Evolutionary conservation across 1,140 invertebrate genomes (phyloP).

Genomic region (Ditylenchus dipsaci): DNA sequence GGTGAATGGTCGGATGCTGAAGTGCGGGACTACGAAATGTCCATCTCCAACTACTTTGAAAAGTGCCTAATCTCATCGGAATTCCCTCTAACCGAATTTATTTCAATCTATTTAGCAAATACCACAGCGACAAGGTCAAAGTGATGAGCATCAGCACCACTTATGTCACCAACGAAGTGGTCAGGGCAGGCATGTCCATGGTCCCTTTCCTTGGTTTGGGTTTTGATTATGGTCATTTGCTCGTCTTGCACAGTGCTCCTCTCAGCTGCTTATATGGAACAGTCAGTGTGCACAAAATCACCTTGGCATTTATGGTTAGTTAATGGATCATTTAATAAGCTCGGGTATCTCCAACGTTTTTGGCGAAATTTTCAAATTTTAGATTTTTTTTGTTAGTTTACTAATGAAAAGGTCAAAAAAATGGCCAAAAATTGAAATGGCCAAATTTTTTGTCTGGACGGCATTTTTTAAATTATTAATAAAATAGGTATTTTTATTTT

Average conservation of each 20-base stretch:
- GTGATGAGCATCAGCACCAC: constrained; percentile 30
- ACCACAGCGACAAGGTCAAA: constrained; percentile 19
- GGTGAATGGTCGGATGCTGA: constrained; percentile 38
- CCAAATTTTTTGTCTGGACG: too few relatives aligned
- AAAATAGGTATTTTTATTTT: too few relatives aligned
- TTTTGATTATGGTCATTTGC: constrained; percentile 45
- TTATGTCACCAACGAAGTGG: constrained; percentile 36
- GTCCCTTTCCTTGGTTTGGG: constrained; percentile 45
- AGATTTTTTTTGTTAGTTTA: too few relatives aligned
- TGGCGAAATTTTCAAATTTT: too few relatives aligned
- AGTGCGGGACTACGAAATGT: constrained; percentile 40
- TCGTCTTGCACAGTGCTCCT: constrained; percentile 40
- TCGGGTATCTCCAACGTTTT: too few relatives aligned
- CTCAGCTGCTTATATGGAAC: constrained; percentile 40
- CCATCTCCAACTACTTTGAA: constrained; percentile 36
- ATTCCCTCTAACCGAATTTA: background rate
- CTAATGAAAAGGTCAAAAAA: too few relatives aligned
- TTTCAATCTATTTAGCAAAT: constrained; percentile 21
- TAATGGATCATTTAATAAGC: too few relatives aligned
- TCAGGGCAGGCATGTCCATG: constrained; percentile 45
- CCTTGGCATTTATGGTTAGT: background rate
- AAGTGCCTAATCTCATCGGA: constrained; percentile 1
- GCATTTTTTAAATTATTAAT: too few relatives aligned
- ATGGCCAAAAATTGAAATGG: too few relatives aligned
- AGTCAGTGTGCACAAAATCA: constrained; percentile 41